A percentile compares a stretch with the other conserved stretches of the same genome.
Conservation (phyloP, 2,888 invertebrate species). For the Bombylius discolor region DNA sequence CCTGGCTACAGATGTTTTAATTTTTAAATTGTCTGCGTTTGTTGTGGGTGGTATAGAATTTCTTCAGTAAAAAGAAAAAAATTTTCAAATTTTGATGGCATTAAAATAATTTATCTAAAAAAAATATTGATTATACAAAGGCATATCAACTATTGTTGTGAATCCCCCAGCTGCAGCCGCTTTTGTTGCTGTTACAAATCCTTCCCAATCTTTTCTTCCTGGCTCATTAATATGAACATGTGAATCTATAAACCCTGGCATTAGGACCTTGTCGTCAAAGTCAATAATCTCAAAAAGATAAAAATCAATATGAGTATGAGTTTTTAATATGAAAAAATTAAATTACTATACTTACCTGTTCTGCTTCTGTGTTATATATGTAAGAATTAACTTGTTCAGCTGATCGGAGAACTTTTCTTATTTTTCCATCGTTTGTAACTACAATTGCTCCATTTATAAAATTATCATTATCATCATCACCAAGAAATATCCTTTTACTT, state of each 20-base stretch:
- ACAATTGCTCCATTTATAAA: slow-evolving; percentile 48
- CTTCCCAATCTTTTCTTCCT: slow-evolving; percentile 58
- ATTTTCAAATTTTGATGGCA: too few species aligned
- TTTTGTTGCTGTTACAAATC: slow-evolving; percentile 53
- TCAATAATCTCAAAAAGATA: slow-evolving; percentile 30
- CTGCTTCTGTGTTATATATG: slow-evolving; percentile 37
- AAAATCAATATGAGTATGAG: too few species aligned
- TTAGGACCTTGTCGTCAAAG: slow-evolving; percentile 41
- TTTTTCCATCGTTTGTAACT: slow-evolving; percentile 43
- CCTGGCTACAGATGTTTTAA: slow-evolving; percentile 46
- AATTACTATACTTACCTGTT: slow-evolving; percentile 37
- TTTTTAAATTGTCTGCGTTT: slow-evolving; percentile 45
- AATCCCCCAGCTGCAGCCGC: slow-evolving; percentile 61
- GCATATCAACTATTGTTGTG: slow-evolving; percentile 60
- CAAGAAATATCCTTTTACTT: slow-evolving; percentile 35
- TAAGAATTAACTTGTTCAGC: slow-evolving; percentile 38
- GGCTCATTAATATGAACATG: slow-evolving; percentile 66
- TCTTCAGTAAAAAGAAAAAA: slow-evolving; percentile 32
- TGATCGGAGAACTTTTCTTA: slow-evolving; percentile 41
- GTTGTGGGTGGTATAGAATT: slow-evolving; percentile 62
- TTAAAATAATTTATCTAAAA: too few species aligned
- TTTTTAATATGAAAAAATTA: neutral
- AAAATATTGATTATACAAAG: too few species aligned
- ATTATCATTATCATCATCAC: slow-evolving; percentile 29
- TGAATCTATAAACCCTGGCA: slow-evolving; percentile 58